Evolutionary conservation across 1,140 invertebrate species (phyloP), one percentile per base, ranked within the genome.

Genomic region (Araneus ventricosus): DNA sequence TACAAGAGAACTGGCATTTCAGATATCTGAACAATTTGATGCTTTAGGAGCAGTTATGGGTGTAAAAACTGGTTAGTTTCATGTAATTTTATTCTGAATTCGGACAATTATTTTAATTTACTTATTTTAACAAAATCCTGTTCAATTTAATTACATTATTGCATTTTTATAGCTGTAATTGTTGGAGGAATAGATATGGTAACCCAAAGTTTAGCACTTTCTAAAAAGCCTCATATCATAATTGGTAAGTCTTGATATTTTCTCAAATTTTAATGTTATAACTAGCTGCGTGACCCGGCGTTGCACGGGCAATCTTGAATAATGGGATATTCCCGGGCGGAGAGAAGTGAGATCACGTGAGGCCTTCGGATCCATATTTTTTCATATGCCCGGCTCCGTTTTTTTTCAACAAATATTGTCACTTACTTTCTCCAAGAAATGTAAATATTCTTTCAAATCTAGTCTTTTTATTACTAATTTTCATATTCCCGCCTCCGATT

Each of bases 161-260:
- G n/a, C 1, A 41, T 52, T 86, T 39, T 84, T 85, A 94, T 84
- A 96, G 98, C 97, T 94, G 98, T 99, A 1, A 98, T 99, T 95
- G 99, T 99, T 67, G 99, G 99, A 90, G 99, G 99, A 4, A 99
- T 99, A 96, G 99, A 99, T 95, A 99, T 99, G 98, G 97, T 98
- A 94, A 97, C 98, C 0, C 99, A 99, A 95, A 97, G 98, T 0
- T 95, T 99, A 79, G 96, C 97, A 94, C 95, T 99, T 30, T 98
- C 98, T 0, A 99, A 99, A 95, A 99, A 99, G 95, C 99, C 99
- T 20, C 99, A 99, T 95, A 97, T 99, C 93, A 97, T 99, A 82
- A 98, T 99, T 93, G 96, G 96, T 96, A 94, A 95, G 95, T 88
- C 4, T 27, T 39, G 63, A 24, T 7, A 20, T 41, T 14, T 37